Conservation (phyloP, 64 coral and sea anemone genomes). For the Montipora efflorescens region DNA sequence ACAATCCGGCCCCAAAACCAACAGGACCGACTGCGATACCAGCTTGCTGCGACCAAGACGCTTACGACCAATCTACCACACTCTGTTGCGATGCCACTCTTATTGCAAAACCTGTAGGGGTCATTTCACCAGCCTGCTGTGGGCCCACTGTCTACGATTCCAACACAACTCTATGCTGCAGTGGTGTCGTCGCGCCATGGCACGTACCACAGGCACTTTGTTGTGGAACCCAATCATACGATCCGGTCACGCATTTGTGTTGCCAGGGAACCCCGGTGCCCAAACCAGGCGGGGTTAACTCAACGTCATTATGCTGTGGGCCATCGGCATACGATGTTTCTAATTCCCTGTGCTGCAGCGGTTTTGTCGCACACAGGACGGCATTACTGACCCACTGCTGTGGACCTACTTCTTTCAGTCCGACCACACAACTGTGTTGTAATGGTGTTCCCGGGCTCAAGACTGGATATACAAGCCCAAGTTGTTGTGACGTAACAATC, state of each 20-base stretch:
- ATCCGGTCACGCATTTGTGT: background rate
- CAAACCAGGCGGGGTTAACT: background rate
- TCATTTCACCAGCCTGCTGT: background rate
- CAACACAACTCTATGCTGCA: background rate
- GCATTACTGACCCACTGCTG: background rate
- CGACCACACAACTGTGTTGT: background rate
- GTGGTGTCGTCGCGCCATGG: background rate
- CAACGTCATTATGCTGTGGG: background rate
- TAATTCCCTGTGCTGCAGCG: background rate
- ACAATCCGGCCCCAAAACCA: background rate
- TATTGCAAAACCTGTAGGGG: background rate
- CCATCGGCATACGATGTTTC: background rate
- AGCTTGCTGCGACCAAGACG: background rate
- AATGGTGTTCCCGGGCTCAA: background rate
- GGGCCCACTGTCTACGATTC: background rate
- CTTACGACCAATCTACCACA: background rate
- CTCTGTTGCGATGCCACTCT: background rate
- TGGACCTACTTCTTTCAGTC: background rate
- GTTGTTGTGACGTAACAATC: background rate
- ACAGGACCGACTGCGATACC: background rate
- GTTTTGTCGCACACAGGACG: background rate
- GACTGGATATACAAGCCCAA: background rate
- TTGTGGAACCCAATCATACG: background rate
- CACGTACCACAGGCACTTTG: background rate
- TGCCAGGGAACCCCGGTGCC: background rate